Evolutionary conservation across 2,888 invertebrate species (phyloP).

Genomic region (Yponomeuta evonymella): DNA sequence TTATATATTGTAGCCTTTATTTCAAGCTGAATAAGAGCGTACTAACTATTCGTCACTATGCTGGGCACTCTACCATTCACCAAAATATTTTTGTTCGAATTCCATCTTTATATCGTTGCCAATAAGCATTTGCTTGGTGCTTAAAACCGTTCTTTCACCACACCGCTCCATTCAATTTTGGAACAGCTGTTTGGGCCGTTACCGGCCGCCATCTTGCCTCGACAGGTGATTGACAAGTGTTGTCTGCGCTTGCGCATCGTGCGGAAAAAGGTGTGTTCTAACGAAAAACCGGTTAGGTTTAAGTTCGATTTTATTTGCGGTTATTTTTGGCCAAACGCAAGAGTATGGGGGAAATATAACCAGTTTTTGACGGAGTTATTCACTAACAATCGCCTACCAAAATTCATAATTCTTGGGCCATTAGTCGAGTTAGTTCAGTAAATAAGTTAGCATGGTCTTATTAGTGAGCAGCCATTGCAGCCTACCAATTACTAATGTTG

Average conservation of each 20-base stretch:
- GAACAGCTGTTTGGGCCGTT: slow-evolving; percentile 33
- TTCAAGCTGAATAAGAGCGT: background rate
- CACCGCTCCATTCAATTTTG: slow-evolving; percentile 37
- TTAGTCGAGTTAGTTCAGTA: no score
- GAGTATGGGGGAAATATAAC: no score
- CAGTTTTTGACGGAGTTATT: no score
- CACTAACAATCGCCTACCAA: no score
- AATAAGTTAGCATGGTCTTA: no score
- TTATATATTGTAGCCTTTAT: background rate
- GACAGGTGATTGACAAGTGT: slow-evolving; percentile 37
- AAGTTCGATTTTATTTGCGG: no score
- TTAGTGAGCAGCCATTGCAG: no score
- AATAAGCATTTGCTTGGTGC: background rate
- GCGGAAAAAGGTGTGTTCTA: background rate
- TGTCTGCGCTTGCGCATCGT: slow-evolving; percentile 23
- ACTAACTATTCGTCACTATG: background rate
- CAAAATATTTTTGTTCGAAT: background rate
- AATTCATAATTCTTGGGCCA: no score
- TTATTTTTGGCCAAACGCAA: no score
- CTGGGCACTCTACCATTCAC: background rate
- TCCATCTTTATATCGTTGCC: background rate
- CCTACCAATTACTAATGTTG: no score
- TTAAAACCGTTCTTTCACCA: background rate
- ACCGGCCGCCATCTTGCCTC: slow-evolving; percentile 16
- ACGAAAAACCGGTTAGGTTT: background rate